Evolutionary conservation across 2,888 invertebrate species (phyloP), one percentile per base, ranked within the genome.

Genomic region (Leptinotarsa juncta): DNA sequence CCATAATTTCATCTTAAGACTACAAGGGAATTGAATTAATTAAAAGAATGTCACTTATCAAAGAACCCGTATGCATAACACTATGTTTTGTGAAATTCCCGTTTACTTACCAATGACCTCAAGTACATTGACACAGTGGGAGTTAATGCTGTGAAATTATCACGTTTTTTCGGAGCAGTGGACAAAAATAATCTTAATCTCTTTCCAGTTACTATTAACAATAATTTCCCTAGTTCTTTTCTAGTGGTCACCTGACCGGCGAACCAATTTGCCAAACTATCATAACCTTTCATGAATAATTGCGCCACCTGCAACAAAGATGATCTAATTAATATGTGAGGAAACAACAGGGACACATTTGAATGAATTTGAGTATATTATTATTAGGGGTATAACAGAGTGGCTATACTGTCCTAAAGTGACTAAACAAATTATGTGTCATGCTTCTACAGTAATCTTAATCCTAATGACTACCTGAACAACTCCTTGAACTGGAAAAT

Each of bases 121-220:
- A 97, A 89, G 89, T 95, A 96, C 80, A 92, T 91, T 65, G 94
- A 92, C 1, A 97, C 89, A 42, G 92, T 90, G 4, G 96, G 94
- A 74, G 94, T 94, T 78, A 96, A 91, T 7, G 94, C 92, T 1
- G 95, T 93, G 65, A 96, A 91, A 89, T 92, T 93, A 86, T 89
- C 92, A 80, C 90, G 91, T 81, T 91, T 90, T 84, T 89, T 88
- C 78, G 87, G 91, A 75, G 91, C 91, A 81, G 88, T 91, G 81
- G 89, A 91, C 81, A 93, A 90, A 80, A 90, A 92, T 65, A 92
- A 90, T 85, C 93, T 92, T 76, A 97, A 88, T 79, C 97, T 90
- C 85, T 94, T 93, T 7, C 95, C 96, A n/a, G 94, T 95, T 71
- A 97, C 92, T 42, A 93, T 91, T 42, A 97, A 87, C 74, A 98